Percentiles rank a stretch among this genome's conserved stretches.
Conservation (phyloP, 2,113 vertebrate genomes). For the Bagarius yarrelli region DNA sequence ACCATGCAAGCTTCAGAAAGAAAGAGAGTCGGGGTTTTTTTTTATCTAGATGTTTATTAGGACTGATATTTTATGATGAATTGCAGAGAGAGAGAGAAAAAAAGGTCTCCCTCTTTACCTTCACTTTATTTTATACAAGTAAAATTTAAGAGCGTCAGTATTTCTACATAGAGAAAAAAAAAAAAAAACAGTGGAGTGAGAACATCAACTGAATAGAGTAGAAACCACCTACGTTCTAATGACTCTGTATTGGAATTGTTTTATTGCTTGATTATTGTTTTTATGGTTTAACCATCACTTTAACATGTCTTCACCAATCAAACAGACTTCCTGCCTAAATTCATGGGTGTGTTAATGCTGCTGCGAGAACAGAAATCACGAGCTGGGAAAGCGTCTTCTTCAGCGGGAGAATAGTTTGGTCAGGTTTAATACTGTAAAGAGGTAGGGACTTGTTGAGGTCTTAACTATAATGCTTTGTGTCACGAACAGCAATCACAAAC, state of each 20-base stretch:
- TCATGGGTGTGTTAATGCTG: slow-evolving; percentile 3
- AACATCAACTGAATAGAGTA: neutral
- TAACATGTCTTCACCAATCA: neutral
- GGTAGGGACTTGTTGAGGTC: slow-evolving; percentile 64
- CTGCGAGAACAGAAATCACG: neutral
- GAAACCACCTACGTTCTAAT: neutral
- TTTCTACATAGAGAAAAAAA: slow-evolving; percentile 46
- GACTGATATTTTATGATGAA: slow-evolving; percentile 67
- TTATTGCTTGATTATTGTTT: slow-evolving; percentile 23
- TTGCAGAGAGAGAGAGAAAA: slow-evolving; percentile 38
- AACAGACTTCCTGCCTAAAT: slow-evolving; percentile 16
- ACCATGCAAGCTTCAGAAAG: slow-evolving; percentile 29
- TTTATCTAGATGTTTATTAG: slow-evolving; percentile 70
- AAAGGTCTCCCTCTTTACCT: slow-evolving; percentile 39
- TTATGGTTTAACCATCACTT: neutral
- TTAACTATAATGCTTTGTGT: slow-evolving; percentile 19
- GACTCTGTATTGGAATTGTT: slow-evolving; percentile 27
- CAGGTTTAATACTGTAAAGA: slow-evolving; percentile 57
- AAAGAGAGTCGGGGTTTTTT: slow-evolving; percentile 46
- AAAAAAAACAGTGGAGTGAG: neutral
- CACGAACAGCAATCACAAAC: slow-evolving; percentile 11
- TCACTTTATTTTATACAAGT: slow-evolving; percentile 48
- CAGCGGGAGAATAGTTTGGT: slow-evolving; percentile 46
- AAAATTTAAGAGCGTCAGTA: slow-evolving; percentile 35
- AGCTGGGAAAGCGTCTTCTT: neutral